phyloP scores from a whole-genome alignment of 2,797 vertebrate species.

The Rousettus madagascariensis region DNA sequence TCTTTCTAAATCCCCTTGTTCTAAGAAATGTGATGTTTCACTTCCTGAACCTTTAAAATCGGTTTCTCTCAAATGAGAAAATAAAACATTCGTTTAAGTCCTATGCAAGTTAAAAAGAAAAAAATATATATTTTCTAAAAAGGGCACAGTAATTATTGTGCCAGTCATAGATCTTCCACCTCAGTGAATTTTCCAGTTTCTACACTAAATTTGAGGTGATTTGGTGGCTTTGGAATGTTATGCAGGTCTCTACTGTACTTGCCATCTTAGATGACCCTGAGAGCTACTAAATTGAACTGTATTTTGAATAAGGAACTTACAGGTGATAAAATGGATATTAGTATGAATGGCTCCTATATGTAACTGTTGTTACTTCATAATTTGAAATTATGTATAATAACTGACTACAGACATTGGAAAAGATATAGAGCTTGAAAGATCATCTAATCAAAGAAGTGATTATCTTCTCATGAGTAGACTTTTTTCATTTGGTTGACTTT shows the following conservation, averaged over 20 bases:
- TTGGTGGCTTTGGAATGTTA: neutral
- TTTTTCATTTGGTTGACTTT: neutral
- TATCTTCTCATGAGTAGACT: neutral
- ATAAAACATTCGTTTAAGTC: neutral
- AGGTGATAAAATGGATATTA: neutral
- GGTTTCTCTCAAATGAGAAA: neutral
- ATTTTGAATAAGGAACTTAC: neutral
- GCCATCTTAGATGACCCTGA: neutral
- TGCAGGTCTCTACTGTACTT: neutral
- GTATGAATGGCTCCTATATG: neutral
- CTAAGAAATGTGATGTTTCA: constrained; percentile 1
- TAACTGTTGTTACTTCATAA: neutral
- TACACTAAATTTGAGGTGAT: neutral
- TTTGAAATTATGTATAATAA: neutral
- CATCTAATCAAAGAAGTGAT: neutral
- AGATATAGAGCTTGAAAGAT: neutral
- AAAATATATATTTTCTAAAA: neutral
- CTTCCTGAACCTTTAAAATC: constrained; percentile 11
- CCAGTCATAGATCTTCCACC: neutral
- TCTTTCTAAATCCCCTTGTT: neutral
- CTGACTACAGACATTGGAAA: neutral
- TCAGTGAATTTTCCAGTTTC: neutral
- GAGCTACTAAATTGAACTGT: neutral
- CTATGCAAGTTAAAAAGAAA: constrained; percentile 20
- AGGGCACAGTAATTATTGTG: neutral